A percentile compares a stretch with the other conserved stretches of the same genome.
phyloP scores from a whole-genome alignment of 2,113 vertebrate species.

The Nothocercus nigrocapillus region DNA sequence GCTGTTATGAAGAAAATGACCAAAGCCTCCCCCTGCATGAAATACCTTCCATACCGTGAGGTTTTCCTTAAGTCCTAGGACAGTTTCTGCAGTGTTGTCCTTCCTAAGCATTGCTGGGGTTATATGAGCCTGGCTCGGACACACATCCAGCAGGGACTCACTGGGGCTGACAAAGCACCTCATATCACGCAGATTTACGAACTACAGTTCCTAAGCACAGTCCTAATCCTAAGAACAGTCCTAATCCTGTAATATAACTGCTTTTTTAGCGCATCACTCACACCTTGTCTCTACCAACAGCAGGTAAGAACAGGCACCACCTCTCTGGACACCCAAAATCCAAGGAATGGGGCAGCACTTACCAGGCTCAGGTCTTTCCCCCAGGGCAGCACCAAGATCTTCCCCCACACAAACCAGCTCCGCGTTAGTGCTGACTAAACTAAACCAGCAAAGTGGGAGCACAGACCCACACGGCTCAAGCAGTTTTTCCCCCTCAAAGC shows the following conservation, averaged over 20 bases:
- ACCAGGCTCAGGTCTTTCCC: background rate
- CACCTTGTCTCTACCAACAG: background rate
- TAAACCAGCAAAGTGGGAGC: rapidly evolving
- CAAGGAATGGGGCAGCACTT: background rate
- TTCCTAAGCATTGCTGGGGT: background rate
- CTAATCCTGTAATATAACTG: background rate
- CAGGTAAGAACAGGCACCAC: background rate
- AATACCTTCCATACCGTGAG: background rate
- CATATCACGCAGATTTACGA: background rate
- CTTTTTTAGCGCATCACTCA: background rate
- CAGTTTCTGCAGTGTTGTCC: rapidly evolving
- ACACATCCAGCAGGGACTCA: background rate
- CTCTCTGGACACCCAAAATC: background rate
- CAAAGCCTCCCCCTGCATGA: background rate
- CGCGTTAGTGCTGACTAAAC: rapidly evolving
- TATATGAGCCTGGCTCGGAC: background rate
- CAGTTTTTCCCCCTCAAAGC: rapidly evolving
- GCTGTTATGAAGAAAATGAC: background rate
- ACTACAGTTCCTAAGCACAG: background rate
- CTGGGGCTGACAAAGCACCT: background rate
- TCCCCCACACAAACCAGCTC: rapidly evolving
- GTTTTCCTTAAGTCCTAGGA: background rate
- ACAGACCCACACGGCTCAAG: background rate
- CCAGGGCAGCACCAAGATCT: background rate
- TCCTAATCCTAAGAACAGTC: background rate